Evolutionary conservation across 2,888 invertebrate species (phyloP).

Genomic region (Polia nebulosa): DNA sequence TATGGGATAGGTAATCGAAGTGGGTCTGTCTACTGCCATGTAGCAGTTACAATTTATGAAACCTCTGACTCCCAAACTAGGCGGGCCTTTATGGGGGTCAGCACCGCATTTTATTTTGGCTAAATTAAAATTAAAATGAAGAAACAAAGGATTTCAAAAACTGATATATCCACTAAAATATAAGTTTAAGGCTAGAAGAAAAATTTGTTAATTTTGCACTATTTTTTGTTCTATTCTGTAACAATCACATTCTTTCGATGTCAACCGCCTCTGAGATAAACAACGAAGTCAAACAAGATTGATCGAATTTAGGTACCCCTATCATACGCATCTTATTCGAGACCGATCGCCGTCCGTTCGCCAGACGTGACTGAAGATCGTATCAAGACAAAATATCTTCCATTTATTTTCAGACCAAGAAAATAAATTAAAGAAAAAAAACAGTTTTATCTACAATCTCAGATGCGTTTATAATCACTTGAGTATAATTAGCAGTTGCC

Average conservation of each 20-base stretch:
- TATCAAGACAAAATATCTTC: constrained; percentile 34
- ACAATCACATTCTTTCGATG: neutral
- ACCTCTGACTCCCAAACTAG: too few relatives aligned
- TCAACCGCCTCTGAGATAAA: constrained; percentile 11
- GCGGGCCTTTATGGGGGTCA: too few relatives aligned
- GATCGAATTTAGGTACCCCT: constrained; percentile 23
- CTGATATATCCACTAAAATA: too few relatives aligned
- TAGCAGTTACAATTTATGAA: too few relatives aligned
- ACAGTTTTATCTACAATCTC: constrained; percentile 43
- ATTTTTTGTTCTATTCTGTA: neutral
- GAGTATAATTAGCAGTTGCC: constrained; percentile 35
- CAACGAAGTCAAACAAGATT: constrained; percentile 25
- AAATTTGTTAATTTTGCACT: neutral
- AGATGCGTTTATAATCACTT: constrained; percentile 33
- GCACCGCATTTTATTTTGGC: too few relatives aligned
- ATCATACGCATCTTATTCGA: constrained; percentile 25
- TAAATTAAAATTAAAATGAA: too few relatives aligned
- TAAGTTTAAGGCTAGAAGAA: neutral
- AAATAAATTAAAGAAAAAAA: constrained; percentile 37
- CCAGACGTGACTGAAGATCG: constrained; percentile 15
- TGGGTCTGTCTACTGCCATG: too few relatives aligned
- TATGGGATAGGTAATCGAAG: too few relatives aligned
- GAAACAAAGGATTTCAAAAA: too few relatives aligned
- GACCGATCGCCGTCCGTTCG: neutral
- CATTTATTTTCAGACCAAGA: constrained; percentile 31